phyloP scores from a whole-genome alignment of 30 jellyfish, hydroid and myxozoan species.

The Mastigias papua region DNA sequence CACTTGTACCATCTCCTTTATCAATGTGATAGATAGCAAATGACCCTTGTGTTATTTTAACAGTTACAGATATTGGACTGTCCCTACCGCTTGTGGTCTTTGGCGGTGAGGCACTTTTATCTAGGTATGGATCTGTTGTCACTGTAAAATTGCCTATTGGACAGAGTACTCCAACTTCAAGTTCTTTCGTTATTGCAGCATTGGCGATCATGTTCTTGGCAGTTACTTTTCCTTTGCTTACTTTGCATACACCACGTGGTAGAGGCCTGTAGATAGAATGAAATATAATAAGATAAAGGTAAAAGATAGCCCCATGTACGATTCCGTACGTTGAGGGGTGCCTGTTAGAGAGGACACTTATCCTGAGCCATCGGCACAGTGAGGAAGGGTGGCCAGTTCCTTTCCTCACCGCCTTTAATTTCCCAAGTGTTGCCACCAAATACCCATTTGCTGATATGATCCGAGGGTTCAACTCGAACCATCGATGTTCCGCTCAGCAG shows the following conservation, averaged over 20 bases:
- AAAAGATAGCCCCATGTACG: no score
- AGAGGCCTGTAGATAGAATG: constrained; percentile 4
- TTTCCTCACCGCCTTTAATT: no score
- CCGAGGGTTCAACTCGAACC: no score
- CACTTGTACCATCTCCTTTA: constrained; percentile 10
- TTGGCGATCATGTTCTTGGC: constrained; percentile 45
- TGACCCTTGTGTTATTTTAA: constrained; percentile 38
- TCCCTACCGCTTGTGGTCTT: not conserved
- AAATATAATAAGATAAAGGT: no score
- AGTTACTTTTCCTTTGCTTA: constrained; percentile 9
- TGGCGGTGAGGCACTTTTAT: not conserved
- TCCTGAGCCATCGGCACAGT: no score
- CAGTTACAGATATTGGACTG: constrained; percentile 1
- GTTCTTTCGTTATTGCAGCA: not conserved
- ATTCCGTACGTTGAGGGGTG: no score
- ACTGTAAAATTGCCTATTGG: constrained; percentile 38
- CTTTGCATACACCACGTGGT: constrained; percentile 14
- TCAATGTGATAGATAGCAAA: constrained; percentile 30
- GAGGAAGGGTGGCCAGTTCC: no score
- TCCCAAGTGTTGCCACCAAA: no score
- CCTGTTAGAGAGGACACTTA: no score
- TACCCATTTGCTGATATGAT: no score
- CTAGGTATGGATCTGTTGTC: constrained; percentile 3
- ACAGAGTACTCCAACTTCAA: constrained; percentile 36
- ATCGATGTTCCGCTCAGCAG: no score